These are phyloP conservation scores for Hydropsyche betteni DNA, from an alignment of 2,888 invertebrate genomes.

Conservation along the genomic window DNA sequence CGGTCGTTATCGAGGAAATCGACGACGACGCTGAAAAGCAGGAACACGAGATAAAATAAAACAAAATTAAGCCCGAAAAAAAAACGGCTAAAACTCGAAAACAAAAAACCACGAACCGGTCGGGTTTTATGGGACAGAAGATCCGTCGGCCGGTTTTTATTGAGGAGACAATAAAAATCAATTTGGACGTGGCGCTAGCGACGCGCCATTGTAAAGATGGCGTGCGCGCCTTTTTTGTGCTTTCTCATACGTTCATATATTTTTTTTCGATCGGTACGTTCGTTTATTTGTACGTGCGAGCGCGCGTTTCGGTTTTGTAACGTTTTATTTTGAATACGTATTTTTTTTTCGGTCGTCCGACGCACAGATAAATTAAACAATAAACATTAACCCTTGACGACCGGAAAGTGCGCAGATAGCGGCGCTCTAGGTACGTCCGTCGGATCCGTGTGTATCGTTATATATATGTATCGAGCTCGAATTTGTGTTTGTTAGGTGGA, in stretches of 20 bases:
- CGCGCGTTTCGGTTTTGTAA: no score
- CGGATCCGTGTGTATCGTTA: no score
- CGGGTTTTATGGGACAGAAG: slow-evolving; percentile 28
- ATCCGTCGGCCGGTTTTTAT: slow-evolving; percentile 34
- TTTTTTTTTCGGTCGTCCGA: neutral
- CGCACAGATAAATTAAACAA: slow-evolving; percentile 32
- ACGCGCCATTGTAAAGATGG: slow-evolving; percentile 22
- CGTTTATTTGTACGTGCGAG: slow-evolving; percentile 2
- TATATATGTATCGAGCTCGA: no score
- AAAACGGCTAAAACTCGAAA: neutral
- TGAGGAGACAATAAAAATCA: slow-evolving; percentile 41
- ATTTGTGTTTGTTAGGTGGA: no score
- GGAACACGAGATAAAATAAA: no score
- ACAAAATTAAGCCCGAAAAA: neutral
- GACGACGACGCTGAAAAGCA: neutral
- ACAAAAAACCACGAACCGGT: slow-evolving; percentile 6
- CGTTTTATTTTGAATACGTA: neutral
- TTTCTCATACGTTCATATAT: slow-evolving; percentile 22
- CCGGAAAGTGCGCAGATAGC: slow-evolving; percentile 27
- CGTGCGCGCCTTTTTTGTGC: slow-evolving; percentile 11
- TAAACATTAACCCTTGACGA: slow-evolving; percentile 37
- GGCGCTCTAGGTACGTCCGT: neutral
- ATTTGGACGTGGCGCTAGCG: slow-evolving; percentile 39
- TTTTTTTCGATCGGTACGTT: slow-evolving; percentile 8
- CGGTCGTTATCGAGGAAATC: slow-evolving; percentile 27